phyloP scores from a whole-genome alignment of 2,888 invertebrate species.

The Chromoteleia sp. region DNA sequence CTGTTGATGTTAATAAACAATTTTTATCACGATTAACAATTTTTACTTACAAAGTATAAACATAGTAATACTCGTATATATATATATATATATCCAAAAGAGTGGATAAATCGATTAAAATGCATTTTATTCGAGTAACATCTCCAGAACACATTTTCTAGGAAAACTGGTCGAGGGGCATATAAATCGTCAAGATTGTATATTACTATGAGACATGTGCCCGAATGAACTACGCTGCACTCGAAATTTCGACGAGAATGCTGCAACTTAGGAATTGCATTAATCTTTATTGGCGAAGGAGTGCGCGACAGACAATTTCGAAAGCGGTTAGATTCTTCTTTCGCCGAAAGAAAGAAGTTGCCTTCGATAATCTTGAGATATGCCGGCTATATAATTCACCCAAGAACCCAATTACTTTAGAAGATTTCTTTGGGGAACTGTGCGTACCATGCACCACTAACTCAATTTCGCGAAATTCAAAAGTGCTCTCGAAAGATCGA shows the following conservation, averaged over 20 bases:
- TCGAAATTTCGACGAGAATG: slow-evolving; percentile 59
- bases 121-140: slow-evolving; percentile 9
- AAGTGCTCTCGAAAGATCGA: slow-evolving; percentile 30
- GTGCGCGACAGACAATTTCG: slow-evolving; percentile 59
- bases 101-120: neutral
- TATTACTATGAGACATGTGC: slow-evolving; percentile 47
- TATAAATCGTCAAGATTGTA: slow-evolving; percentile 59
- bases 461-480: slow-evolving; percentile 58
- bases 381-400: slow-evolving; percentile 66
- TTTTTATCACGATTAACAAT: no score
- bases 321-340: slow-evolving; percentile 62
- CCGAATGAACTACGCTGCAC: slow-evolving; percentile 43
- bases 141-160: slow-evolving; percentile 31
- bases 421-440: slow-evolving; percentile 66
- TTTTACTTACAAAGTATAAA: no score
- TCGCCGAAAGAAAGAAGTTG: slow-evolving; percentile 49
- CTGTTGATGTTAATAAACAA: no score
- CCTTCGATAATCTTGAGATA: slow-evolving; percentile 69
- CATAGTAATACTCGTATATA: no score
- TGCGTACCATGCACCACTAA: slow-evolving; percentile 52
- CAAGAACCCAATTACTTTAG: slow-evolving; percentile 70
- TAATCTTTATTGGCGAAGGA: slow-evolving; percentile 67
- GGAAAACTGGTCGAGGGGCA: slow-evolving; percentile 11
- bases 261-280: slow-evolving; percentile 67
- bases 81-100: no score